Conservation (phyloP, 2,113 vertebrate species). For the Myxocyprinus asiaticus region DNA sequence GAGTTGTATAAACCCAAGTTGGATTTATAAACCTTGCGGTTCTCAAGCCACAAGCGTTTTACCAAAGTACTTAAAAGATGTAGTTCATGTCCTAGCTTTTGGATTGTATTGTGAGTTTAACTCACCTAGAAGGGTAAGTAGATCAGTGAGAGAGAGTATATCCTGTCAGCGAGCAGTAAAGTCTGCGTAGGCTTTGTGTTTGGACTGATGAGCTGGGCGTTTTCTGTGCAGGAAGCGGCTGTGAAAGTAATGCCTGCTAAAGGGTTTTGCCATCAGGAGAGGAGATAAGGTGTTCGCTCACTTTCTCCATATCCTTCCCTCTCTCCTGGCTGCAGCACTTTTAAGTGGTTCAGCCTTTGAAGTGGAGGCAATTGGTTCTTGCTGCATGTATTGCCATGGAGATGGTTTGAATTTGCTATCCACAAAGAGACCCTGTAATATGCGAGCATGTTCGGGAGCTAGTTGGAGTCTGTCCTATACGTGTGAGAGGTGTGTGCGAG, state of each 20-base stretch:
- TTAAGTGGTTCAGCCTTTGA: slow-evolving; percentile 59
- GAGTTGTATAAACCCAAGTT: too few relatives aligned
- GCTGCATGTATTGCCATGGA: slow-evolving; percentile 54
- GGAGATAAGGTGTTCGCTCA: slow-evolving; percentile 48
- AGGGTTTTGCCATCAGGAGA: slow-evolving; percentile 52
- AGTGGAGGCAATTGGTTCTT: slow-evolving; percentile 59
- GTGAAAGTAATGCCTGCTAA: slow-evolving; percentile 51
- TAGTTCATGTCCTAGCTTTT: neutral
- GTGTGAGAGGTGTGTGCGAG: neutral
- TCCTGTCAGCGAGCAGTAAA: slow-evolving; percentile 18
- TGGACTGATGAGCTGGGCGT: slow-evolving; percentile 27
- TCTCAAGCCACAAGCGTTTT: too few relatives aligned
- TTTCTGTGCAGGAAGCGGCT: slow-evolving; percentile 47
- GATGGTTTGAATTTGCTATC: slow-evolving; percentile 45
- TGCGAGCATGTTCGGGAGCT: slow-evolving; percentile 31
- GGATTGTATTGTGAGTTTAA: neutral
- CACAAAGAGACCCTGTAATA: slow-evolving; percentile 35
- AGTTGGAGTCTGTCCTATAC: slow-evolving; percentile 7
- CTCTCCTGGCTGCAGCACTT: slow-evolving; percentile 43
- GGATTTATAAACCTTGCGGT: too few relatives aligned
- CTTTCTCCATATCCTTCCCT: slow-evolving; percentile 7
- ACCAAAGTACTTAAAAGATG: neutral
- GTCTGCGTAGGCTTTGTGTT: slow-evolving; percentile 25
- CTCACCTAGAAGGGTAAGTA: neutral
- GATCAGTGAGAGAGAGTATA: neutral